Base-by-base conservation (phyloP, 2,797 vertebrate genomes). In the Chrosomus eos region DNA sequence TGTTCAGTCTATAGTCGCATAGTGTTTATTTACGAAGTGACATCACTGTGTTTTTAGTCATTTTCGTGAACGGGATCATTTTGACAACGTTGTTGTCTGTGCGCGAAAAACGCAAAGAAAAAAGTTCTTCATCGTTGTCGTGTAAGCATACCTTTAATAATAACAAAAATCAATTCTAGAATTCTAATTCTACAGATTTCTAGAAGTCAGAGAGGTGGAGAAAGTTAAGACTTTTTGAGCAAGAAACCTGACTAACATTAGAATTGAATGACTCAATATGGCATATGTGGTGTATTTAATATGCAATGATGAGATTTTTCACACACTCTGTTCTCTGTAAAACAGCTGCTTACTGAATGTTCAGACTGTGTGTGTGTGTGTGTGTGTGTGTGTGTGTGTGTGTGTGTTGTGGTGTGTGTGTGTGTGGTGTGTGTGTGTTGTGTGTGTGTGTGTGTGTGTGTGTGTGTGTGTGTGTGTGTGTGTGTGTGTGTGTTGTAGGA, bases 301-400 rank as follows among this genome's bases (percentile, higher is more conserved):
- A 26, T 75, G 68, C n/a, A 31, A 51, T 11, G 16, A 53, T 75
- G 43, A 55, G 72, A 51, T 58, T 77, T 83, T 58, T 70, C 72
- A 31, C 70, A 74, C 62, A 66, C 73, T 77, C 62, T 68, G 3
- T 67, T 67, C 64, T 43, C 48, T 11, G 26, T 70, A 79, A 87
- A 87, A 67, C 86, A 87, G 86, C 84, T 89, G 86, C 81, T 74
- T 86, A 80, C 79, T 36, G 66, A 80, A 48, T 36, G 40, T 18
- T 81, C 82, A 81, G 82, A 87, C 80, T 84, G 51, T 55, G 58
- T 43, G 13, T 13, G 38, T n/a, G 58, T 77, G 71, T 66, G 64
- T 36, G 67, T 60, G 80, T 62, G 68, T 89, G 83, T 90, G 73
- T 86, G 83, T 84, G 83, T 38, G 26, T 82, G 28, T 26, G 79